Conservation (phyloP, 2,113 vertebrate genomes). For the Merops nubicus region DNA sequence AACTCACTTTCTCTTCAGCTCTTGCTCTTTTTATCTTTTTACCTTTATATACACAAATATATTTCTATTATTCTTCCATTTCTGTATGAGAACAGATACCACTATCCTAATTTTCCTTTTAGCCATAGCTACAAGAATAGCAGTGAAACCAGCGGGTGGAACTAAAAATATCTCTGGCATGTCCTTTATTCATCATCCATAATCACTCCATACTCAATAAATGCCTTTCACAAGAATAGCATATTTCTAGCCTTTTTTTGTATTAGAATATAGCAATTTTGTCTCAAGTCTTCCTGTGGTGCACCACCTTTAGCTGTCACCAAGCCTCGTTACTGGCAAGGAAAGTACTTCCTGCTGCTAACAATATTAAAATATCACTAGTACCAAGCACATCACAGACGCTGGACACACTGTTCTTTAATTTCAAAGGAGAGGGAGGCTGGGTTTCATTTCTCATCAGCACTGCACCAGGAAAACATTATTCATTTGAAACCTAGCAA, state of each 20-base stretch:
- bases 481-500: neutral
- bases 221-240: neutral
- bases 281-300: neutral
- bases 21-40: neutral
- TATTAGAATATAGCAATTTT: neutral
- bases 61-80: conserved; percentile 20
- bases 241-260: neutral
- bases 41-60: neutral
- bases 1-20: neutral
- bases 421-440: neutral
- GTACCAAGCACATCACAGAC: neutral
- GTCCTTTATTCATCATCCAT: neutral
- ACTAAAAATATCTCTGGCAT: neutral
- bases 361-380: neutral
- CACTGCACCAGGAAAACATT: neutral
- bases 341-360: conserved; percentile 9
- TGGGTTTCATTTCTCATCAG: neutral
- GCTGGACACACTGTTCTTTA: neutral
- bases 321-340: neutral
- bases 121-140: neutral
- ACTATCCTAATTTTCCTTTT: neutral
- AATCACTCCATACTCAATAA: neutral
- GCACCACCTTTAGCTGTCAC: neutral
- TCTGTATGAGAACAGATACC: neutral
- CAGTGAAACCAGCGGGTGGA: neutral